Evolutionary conservation across 1,140 invertebrate species (phyloP).

Genomic region (Sitodiplosis mosellana): DNA sequence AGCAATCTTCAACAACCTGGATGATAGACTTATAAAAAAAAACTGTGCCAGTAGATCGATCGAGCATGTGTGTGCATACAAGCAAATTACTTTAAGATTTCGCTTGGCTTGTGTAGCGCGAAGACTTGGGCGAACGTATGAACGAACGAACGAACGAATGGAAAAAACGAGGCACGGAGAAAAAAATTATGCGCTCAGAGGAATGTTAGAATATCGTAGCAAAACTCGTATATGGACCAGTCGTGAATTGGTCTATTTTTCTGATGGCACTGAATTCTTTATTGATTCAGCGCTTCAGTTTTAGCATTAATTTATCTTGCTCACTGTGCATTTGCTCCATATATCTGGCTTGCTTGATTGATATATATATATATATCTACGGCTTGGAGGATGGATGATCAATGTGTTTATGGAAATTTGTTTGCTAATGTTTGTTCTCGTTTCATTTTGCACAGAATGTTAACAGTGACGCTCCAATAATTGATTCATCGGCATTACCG

Average conservation of each 20-base stretch:
- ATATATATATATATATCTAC: too few relatives aligned
- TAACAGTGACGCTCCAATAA: slow-evolving; percentile 48
- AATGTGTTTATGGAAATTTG: too few relatives aligned
- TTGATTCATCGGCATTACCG: slow-evolving; percentile 58
- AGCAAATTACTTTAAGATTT: too few relatives aligned
- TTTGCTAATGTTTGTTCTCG: not conserved
- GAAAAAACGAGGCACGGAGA: not conserved
- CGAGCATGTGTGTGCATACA: not conserved
- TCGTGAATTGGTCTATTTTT: too few relatives aligned
- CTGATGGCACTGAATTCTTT: too few relatives aligned
- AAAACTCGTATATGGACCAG: not conserved
- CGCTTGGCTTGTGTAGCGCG: not conserved
- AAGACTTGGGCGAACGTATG: not conserved
- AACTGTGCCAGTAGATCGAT: not conserved
- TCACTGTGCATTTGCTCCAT: too few relatives aligned
- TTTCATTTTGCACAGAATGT: slow-evolving; percentile 35
- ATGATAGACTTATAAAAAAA: not conserved
- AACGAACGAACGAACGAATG: not conserved
- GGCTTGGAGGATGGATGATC: too few relatives aligned
- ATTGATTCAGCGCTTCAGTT: too few relatives aligned
- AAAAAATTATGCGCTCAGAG: not conserved
- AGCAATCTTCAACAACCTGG: not conserved
- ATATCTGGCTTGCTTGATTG: too few relatives aligned
- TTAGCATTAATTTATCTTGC: too few relatives aligned
- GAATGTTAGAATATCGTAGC: not conserved